phyloP scores from a whole-genome alignment of 2,113 vertebrate species.

The Bubo blakistoni region DNA sequence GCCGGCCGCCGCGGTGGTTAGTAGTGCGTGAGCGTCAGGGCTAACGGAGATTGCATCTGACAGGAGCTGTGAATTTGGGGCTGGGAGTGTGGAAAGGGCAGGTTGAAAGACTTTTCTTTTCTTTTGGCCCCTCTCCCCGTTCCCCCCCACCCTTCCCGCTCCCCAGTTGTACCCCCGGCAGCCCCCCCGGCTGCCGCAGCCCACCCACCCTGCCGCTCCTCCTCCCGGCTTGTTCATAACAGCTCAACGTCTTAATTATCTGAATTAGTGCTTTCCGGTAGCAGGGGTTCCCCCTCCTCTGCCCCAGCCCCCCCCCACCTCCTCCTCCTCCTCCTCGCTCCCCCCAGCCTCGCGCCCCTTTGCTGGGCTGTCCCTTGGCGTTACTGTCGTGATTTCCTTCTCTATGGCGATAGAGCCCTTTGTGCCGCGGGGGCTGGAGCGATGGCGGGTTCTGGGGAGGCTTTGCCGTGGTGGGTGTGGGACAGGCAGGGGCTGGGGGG shows the following conservation, averaged over 20 bases:
- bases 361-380: not conserved
- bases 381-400: not conserved
- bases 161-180: not conserved
- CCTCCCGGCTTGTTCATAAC: not conserved
- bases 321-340: no score
- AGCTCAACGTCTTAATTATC: not conserved
- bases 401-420: not conserved
- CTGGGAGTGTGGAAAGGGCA: not conserved
- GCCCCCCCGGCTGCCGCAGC: not conserved
- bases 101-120: conserved; percentile 31
- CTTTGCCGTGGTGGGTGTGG: not conserved
- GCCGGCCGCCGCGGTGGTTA: not conserved
- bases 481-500: not conserved
- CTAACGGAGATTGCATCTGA: conserved; percentile 34
- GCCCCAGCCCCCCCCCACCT: fast-evolving
- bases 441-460: no score
- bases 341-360: not conserved
- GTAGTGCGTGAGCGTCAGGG: conserved; percentile 2
- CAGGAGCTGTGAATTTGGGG: conserved; percentile 49
- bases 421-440: no score
- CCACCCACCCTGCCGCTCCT: not conserved
- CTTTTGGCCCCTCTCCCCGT: not conserved
- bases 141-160: not conserved
- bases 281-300: not conserved
- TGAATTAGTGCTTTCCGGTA: not conserved